Conservation (phyloP, 2,113 vertebrate species). For the Aegotheles bennettii region DNA sequence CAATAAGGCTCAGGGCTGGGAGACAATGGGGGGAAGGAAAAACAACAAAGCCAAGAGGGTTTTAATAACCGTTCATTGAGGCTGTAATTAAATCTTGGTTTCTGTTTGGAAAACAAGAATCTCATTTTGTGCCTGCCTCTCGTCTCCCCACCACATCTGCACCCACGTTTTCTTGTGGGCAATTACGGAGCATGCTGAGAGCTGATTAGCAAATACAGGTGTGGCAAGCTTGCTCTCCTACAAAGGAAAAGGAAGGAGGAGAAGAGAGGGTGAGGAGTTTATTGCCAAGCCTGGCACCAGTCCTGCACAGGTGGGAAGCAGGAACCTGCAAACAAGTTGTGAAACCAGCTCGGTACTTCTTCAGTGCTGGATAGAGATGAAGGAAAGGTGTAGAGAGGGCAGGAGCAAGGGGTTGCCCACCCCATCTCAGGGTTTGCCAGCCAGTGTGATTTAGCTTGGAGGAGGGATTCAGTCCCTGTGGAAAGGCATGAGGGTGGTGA, state of each 20-base stretch:
- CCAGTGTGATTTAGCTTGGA: background rate
- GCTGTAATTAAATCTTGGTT: constrained; percentile 78
- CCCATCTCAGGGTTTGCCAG: background rate
- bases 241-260: background rate
- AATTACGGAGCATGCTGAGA: constrained; percentile 53
- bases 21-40: constrained; percentile 71
- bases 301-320: background rate
- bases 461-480: background rate
- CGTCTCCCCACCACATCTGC: constrained; percentile 61
- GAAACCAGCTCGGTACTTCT: background rate
- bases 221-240: background rate
- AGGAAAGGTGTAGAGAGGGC: background rate
- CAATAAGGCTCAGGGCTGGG: constrained; percentile 63
- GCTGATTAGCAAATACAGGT: constrained; percentile 76
- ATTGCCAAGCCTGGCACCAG: background rate
- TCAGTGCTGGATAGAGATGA: rapidly evolving
- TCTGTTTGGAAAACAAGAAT: constrained; percentile 82
- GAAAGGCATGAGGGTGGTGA: background rate
- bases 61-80: constrained; percentile 78
- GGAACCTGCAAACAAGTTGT: background rate
- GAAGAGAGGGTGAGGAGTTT: background rate
- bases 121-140: constrained; percentile 70
- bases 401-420: rapidly evolving
- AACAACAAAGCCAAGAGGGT: constrained; percentile 46
- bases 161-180: constrained; percentile 70